Evolutionary conservation across 2,797 vertebrate species (phyloP), one percentile per base, ranked within the genome.

Genomic region (Sebastes baramenuke): DNA sequence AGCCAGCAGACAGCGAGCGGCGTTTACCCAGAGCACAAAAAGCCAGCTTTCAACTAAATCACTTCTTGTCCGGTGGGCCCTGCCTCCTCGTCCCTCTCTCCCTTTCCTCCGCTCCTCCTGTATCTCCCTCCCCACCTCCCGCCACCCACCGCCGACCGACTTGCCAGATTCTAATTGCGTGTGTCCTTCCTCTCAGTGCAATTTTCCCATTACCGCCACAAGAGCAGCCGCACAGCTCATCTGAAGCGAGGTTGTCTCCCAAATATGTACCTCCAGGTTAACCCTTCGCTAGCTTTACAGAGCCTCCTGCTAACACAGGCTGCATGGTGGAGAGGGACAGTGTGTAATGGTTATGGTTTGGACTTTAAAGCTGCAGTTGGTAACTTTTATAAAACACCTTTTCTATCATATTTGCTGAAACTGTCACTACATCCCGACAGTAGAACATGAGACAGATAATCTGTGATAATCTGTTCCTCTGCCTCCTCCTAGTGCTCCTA

Each of bases 131-230:
- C 71, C 72, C 66, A 24, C 69, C 86, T 79, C 75, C 87, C 29
- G 60, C 88, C 88, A 85, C 89, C 92, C 89, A 89, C 93, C 67
- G 67, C 71, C 78, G 34, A 85, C 85, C 62, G 72, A 88, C 87
- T 95, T 96, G 96, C 96, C 97, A 98, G 97, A 97, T 98, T 98
- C 97, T 99, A 99, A 99, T 99, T 99, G 97, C 97, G 97, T 98
- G 97, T 98, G 98, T 98, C 97, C 97, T 99, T 98, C 96, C 97
- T 97, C 97, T 97, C 96, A 94, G 96, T 97, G 97, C 96, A 98
- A 98, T 98, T 98, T 99, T 97, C 96, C 97, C 96, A 98, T 98
- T 98, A 99, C 96, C 95, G 94, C 96, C 97, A 92, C 91, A 90
- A 93, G 88, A 97, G 95, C 97, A 97, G 96, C 95, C 94, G 95